A percentile compares a stretch with the other conserved stretches of the same genome.
Evolutionary conservation across 1,140 invertebrate species (phyloP).

Genomic region (Aradophagus sp.): DNA sequence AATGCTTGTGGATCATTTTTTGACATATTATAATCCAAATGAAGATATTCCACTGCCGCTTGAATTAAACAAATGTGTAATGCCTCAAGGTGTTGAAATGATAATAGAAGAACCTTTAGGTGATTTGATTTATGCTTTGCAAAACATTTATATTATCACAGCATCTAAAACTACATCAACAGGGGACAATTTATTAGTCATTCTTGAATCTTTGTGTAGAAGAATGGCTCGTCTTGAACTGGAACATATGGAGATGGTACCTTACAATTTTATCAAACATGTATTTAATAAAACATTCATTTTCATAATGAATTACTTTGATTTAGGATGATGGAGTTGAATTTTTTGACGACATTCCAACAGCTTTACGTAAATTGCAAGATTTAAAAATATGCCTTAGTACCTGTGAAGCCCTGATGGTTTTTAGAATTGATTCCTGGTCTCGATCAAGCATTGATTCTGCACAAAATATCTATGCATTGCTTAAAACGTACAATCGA

Average conservation of each 20-base stretch:
- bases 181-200: conserved; percentile 56
- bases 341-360: conserved; percentile 71
- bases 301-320: neutral
- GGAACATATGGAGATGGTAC: conserved; percentile 72
- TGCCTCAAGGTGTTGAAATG: conserved; percentile 64
- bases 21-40: conserved; percentile 70
- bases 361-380: conserved; percentile 71
- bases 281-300: too few species aligned
- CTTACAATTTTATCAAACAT: too few species aligned
- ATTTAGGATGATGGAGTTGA: conserved; percentile 72
- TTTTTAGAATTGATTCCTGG: conserved; percentile 74
- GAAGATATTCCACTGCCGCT: conserved; percentile 65
- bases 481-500: conserved; percentile 71
- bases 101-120: conserved; percentile 70
- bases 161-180: conserved; percentile 44
- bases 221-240: conserved; percentile 64
- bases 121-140: conserved; percentile 65
- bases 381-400: conserved; percentile 72
- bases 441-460: conserved; percentile 58
- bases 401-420: conserved; percentile 75
- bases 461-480: conserved; percentile 65
- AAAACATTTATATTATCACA: conserved; percentile 66
- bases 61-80: conserved; percentile 72
- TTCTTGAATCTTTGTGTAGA: conserved; percentile 68
- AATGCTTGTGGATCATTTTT: conserved; percentile 74